Conservation (phyloP, 64 coral and sea anemone genomes). For the Cladopsammia gracilis region DNA sequence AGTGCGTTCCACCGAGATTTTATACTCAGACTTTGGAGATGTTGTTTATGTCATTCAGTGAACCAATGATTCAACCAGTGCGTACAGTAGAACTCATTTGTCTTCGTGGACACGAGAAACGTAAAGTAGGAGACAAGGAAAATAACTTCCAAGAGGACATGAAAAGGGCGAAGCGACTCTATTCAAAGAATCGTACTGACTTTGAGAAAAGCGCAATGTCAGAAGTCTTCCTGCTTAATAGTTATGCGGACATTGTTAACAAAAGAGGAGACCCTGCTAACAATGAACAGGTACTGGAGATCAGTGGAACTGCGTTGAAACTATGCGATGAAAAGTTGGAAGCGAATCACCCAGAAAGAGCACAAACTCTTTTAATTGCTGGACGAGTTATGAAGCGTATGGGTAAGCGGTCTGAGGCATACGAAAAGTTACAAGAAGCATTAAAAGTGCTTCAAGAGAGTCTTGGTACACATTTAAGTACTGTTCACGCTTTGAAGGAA, state of each 20-base stretch:
- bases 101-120: slow-evolving; percentile 43
- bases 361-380: background rate
- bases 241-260: background rate
- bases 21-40: slow-evolving; percentile 2
- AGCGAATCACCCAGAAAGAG: background rate
- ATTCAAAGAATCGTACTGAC: background rate
- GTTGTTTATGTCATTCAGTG: background rate
- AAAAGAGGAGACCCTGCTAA: background rate
- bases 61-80: background rate
- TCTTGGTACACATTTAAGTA: slow-evolving; percentile 1
- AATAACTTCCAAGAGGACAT: background rate
- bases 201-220: slow-evolving; percentile 9
- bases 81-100: slow-evolving; percentile 25
- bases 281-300: background rate
- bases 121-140: slow-evolving; percentile 18
- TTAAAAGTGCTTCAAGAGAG: background rate
- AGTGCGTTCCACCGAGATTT: slow-evolving; percentile 7
- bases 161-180: slow-evolving; percentile 14
- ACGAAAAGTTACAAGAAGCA: background rate
- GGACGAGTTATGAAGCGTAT: background rate
- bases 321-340: background rate
- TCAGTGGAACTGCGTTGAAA: background rate
- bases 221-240: slow-evolving; percentile 18
- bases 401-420: background rate
- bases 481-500: slow-evolving; percentile 3